phyloP scores from a whole-genome alignment of 2,113 vertebrate species.

The Epinephelus fuscoguttatus region DNA sequence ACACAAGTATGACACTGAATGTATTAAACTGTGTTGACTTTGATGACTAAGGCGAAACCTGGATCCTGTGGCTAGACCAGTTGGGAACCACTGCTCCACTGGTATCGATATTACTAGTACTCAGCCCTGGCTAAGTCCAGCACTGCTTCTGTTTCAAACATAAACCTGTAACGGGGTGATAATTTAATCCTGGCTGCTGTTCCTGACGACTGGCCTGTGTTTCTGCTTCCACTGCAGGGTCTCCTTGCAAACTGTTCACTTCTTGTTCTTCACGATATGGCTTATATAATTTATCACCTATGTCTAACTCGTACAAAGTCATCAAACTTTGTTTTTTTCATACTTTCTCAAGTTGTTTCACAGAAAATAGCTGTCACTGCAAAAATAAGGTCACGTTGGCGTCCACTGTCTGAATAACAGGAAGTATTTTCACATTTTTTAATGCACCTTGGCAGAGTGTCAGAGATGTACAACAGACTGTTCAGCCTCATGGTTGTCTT shows the following conservation, averaged over 20 bases:
- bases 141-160: conserved; percentile 15
- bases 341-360: conserved; percentile 15
- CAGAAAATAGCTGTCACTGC: conserved; percentile 2
- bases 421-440: conserved; percentile 9
- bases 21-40: too few species aligned
- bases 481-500: not conserved
- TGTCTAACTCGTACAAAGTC: not conserved
- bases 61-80: too few species aligned
- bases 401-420: not conserved
- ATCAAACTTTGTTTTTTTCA: not conserved
- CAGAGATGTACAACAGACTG: not conserved
- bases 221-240: not conserved
- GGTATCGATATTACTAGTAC: too few species aligned
- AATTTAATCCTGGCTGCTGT: conserved; percentile 3
- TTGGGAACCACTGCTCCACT: too few species aligned
- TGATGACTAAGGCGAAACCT: too few species aligned
- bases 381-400: not conserved
- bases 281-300: not conserved
- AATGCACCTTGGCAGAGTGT: not conserved
- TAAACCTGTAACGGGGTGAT: conserved; percentile 12
- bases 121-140: not conserved
- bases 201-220: not conserved
- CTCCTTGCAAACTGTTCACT: not conserved
- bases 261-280: not conserved
- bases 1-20: too few species aligned